Conservation (phyloP, 2,113 vertebrate genomes). For the Ondatra zibethicus region DNA sequence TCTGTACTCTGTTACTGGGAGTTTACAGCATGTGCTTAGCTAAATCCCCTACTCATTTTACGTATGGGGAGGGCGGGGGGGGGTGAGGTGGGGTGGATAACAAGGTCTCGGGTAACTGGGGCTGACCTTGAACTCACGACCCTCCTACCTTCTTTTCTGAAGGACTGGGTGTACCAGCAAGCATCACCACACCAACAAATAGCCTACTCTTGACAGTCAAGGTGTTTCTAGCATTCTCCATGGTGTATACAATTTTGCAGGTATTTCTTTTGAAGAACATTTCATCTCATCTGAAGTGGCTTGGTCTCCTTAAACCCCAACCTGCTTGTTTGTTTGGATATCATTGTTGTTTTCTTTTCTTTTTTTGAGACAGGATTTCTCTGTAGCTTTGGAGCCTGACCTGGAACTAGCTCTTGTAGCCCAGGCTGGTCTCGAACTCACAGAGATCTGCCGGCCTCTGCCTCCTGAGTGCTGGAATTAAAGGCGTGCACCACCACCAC, state of each 20-base stretch:
- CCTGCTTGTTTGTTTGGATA: neutral
- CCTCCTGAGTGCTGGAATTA: too few species aligned
- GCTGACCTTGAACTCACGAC: neutral
- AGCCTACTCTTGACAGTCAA: neutral
- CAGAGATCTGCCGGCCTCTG: too few species aligned
- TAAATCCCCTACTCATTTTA: neutral
- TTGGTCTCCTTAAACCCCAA: neutral
- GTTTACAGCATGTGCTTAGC: neutral
- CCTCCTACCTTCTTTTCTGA: neutral
- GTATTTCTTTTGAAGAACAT: neutral
- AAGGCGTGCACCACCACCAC: too few species aligned
- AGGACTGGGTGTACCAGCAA: too few species aligned
- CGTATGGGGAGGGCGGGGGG: rapidly evolving
- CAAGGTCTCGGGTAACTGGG: neutral
- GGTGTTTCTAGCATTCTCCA: neutral
- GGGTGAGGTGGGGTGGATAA: neutral
- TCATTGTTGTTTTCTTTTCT: neutral
- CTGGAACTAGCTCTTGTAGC: too few species aligned
- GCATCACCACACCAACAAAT: neutral
- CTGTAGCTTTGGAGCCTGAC: too few species aligned
- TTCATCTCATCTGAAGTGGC: neutral
- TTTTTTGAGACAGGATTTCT: too few species aligned
- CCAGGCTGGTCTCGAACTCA: too few species aligned
- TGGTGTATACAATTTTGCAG: neutral
- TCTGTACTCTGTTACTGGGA: neutral